These are phyloP conservation scores for Centropyge bicolor DNA, from an alignment of 2,797 vertebrate species.

Conservation along the genomic window DNA sequence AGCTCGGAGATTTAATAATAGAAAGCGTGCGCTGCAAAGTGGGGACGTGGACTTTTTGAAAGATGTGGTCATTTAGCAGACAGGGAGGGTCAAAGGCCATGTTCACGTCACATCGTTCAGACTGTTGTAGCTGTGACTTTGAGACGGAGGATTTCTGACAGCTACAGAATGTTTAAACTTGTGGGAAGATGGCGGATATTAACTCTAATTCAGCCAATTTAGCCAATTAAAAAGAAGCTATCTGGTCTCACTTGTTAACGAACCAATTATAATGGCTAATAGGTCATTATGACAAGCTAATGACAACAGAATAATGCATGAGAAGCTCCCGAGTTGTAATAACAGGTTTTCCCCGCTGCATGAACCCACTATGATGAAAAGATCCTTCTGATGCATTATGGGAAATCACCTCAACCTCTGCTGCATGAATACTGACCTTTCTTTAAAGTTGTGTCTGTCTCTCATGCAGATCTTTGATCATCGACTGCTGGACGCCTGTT, in stretches of 20 bases:
- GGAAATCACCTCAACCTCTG: neutral
- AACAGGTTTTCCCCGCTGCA: neutral
- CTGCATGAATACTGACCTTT: neutral
- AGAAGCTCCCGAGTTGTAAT: neutral
- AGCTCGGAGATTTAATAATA: neutral
- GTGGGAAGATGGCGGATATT: neutral
- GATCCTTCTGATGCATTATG: neutral
- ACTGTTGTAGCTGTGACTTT: neutral
- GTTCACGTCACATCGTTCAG: neutral
- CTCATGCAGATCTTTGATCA: neutral
- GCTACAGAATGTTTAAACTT: neutral
- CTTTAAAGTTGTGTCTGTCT: no score
- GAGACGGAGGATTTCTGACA: neutral
- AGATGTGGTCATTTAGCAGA: neutral
- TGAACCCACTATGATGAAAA: neutral
- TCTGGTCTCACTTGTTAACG: slow-evolving; percentile 3
- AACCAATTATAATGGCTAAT: neutral
- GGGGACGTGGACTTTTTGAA: neutral
- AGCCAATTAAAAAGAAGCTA: slow-evolving; percentile 6
- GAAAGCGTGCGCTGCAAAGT: neutral
- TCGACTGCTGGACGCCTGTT: neutral
- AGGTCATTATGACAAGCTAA: neutral
- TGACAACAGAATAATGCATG: neutral
- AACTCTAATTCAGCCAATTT: neutral
- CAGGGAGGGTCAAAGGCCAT: neutral